These are phyloP conservation scores for Mimumesa dahlbomi DNA, from an alignment of 2,888 invertebrate species.

Conservation along the genomic window DNA sequence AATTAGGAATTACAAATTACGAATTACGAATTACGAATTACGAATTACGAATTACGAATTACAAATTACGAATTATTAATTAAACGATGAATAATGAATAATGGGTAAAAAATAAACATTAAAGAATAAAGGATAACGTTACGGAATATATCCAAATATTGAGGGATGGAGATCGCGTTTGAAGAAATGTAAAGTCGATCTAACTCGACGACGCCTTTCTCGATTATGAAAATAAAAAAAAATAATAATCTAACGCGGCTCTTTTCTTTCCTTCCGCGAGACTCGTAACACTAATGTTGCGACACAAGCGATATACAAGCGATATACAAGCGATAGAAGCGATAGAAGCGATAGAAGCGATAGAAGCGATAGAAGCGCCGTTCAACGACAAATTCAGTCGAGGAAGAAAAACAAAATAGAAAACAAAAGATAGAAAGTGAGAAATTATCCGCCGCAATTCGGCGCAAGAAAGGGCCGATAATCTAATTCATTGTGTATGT, in stretches of 20 bases:
- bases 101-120: no score
- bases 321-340: no score
- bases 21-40: no score
- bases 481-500: constrained; percentile 79
- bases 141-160: constrained; percentile 49
- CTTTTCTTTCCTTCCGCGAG: constrained; percentile 55
- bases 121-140: no score
- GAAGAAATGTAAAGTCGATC: constrained; percentile 54
- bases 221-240: constrained; percentile 25
- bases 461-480: constrained; percentile 73
- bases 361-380: constrained; percentile 36
- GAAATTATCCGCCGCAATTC: constrained; percentile 60
- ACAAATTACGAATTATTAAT: no score
- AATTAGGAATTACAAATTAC: no score
- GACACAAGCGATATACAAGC: no score
- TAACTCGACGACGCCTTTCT: constrained; percentile 55
- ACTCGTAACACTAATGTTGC: constrained; percentile 19
- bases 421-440: constrained; percentile 61
- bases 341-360: constrained; percentile 37
- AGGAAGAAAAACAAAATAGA: constrained; percentile 56
- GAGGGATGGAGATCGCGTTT: constrained; percentile 52
- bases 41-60: no score
- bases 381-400: constrained; percentile 39
- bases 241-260: constrained; percentile 36
- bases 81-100: no score